These are phyloP conservation scores for Coturnix japonica DNA, from an alignment of 2,113 vertebrate species.

Conservation along the genomic window DNA sequence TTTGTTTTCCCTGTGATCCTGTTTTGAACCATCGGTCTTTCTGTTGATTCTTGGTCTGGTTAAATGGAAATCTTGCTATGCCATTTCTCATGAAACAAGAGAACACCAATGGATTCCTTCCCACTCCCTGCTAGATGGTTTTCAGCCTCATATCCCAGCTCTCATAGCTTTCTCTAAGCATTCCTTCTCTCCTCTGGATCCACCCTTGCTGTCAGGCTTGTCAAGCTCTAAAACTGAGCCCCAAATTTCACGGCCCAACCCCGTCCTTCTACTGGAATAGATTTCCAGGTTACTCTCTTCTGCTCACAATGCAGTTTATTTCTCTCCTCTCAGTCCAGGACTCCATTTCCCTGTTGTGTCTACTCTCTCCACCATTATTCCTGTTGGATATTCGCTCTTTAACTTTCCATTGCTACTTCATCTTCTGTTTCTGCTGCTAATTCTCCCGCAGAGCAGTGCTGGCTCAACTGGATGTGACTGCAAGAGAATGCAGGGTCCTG, in stretches of 20 bases:
- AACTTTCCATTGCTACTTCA: not conserved
- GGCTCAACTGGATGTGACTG: fast-evolving
- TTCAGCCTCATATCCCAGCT: not conserved
- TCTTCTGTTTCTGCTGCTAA: not conserved
- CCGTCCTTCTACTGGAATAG: conserved; percentile 51
- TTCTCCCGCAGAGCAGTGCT: not conserved
- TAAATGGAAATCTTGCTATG: not conserved
- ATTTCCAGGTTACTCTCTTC: conserved; percentile 46
- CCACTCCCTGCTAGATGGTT: not conserved
- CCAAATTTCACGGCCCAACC: conserved; percentile 25
- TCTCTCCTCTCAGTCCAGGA: not conserved
- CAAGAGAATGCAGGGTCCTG: not conserved
- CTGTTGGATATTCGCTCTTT: not conserved
- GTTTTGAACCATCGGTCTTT: not conserved
- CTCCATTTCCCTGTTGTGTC: not conserved
- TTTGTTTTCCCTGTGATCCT: not conserved
- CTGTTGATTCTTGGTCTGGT: not conserved
- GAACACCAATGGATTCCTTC: not conserved
- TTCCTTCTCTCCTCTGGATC: conserved; percentile 30
- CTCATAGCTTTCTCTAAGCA: conserved; percentile 16
- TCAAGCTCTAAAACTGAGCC: not conserved
- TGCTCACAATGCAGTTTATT: not conserved
- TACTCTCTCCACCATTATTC: not conserved
- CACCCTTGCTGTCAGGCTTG: conserved; percentile 46
- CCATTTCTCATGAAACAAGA: not conserved